Percentiles rank a stretch among this genome's conserved stretches.
phyloP scores from a whole-genome alignment of 2,113 vertebrate genomes.

The Fregetta grallaria region DNA sequence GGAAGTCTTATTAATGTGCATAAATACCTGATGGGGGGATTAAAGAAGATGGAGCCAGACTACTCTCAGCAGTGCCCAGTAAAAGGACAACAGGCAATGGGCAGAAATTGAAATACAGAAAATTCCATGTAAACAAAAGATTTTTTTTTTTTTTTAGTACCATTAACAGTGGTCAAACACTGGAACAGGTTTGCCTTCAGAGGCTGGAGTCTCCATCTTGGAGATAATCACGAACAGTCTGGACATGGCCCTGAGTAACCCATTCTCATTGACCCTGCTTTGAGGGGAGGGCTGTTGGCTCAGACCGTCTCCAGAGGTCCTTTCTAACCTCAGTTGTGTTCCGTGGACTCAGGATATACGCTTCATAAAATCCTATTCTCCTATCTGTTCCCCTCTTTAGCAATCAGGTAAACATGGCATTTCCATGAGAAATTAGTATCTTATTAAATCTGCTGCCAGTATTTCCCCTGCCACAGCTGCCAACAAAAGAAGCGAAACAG shows the following conservation, averaged over 20 bases:
- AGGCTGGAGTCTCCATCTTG: background rate
- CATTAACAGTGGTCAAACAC: background rate
- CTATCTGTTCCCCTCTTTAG: background rate
- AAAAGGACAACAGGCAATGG: background rate
- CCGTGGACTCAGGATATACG: rapidly evolving
- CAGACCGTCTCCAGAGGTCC: background rate
- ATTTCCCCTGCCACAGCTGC: background rate
- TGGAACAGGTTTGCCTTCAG: background rate
- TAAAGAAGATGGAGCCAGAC: background rate
- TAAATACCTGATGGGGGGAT: background rate
- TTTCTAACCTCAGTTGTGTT: background rate
- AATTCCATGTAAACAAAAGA: background rate
- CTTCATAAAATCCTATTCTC: background rate
- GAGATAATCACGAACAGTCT: background rate
- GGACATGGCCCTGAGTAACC: background rate
- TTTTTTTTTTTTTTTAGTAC: background rate
- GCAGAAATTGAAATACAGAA: background rate
- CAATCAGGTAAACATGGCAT: background rate
- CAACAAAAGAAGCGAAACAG: background rate
- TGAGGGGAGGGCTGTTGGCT: background rate
- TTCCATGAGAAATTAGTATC: background rate
- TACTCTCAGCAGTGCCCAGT: background rate
- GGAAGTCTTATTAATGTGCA: background rate
- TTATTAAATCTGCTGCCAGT: background rate
- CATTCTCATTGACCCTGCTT: background rate